Conservation (phyloP, 1,140 invertebrate genomes). For the Coptotermes formosanus region DNA sequence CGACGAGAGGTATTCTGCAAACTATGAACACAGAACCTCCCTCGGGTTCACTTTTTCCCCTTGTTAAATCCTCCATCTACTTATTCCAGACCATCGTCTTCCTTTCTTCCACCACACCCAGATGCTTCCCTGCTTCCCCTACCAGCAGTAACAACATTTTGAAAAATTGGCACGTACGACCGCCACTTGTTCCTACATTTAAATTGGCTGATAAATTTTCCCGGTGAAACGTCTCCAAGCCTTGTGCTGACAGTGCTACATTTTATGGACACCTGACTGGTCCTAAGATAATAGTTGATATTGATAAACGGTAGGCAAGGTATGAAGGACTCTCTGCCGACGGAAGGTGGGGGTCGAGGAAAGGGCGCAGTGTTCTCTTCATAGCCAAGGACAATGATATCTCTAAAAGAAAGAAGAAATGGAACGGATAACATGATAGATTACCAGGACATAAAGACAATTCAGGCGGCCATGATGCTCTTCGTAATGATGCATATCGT, state of each 20-base stretch:
- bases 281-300: slow-evolving; percentile 34
- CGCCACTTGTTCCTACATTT: slow-evolving; percentile 35
- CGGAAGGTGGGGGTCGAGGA: neutral
- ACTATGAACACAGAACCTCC: no score
- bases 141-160: slow-evolving; percentile 17
- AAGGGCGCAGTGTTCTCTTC: neutral
- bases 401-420: no score
- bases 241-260: slow-evolving; percentile 28
- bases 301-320: slow-evolving; percentile 28
- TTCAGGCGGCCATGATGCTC: no score
- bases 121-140: no score
- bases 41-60: neutral
- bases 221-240: neutral
- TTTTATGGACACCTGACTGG: slow-evolving; percentile 32
- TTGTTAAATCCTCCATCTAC: neutral
- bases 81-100: neutral
- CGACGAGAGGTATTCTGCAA: no score
- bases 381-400: neutral
- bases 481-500: no score
- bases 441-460: no score
- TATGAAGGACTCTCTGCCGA: neutral
- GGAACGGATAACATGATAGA: no score
- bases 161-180: slow-evolving; percentile 36
- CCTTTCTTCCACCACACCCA: neutral
- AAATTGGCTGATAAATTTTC: slow-evolving; percentile 36